A percentile compares a stretch with the other conserved stretches of the same genome.
These are phyloP conservation scores for Euthynnus affinis DNA, from an alignment of 2,797 vertebrate genomes.

Conservation along the genomic window DNA sequence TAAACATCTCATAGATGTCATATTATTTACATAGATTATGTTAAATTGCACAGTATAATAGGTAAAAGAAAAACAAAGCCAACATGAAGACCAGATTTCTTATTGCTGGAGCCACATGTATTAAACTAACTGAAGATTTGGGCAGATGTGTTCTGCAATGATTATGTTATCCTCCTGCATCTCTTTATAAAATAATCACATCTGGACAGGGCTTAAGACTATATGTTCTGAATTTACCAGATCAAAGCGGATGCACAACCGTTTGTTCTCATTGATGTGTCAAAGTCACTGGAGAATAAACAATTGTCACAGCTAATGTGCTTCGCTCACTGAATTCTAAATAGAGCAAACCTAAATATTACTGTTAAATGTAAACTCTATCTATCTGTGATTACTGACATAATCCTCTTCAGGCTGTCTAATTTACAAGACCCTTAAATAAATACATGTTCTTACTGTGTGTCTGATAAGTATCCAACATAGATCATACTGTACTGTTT, in stretches of 20 bases:
- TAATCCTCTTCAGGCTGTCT: constrained; percentile 46
- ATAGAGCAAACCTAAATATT: constrained; percentile 66
- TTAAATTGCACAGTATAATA: not conserved
- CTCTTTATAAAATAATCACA: constrained; percentile 41
- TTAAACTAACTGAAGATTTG: constrained; percentile 9
- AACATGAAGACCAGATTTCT: constrained; percentile 15
- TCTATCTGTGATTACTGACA: constrained; percentile 54
- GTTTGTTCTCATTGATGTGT: constrained; percentile 46
- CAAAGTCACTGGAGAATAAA: constrained; percentile 62
- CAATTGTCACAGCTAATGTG: constrained; percentile 58
- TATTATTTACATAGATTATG: not conserved
- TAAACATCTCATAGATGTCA: not conserved
- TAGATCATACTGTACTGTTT: constrained; percentile 39
- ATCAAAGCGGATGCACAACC: constrained; percentile 56
- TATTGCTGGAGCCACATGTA: not conserved
- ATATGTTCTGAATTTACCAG: constrained; percentile 37
- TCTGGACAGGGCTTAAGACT: constrained; percentile 31
- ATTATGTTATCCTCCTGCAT: constrained; percentile 38
- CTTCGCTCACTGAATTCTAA: constrained; percentile 54
- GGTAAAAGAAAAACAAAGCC: constrained; percentile 16
- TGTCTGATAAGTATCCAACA: constrained; percentile 46
- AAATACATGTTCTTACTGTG: constrained; percentile 61
- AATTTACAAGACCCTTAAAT: constrained; percentile 61
- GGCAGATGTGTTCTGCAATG: constrained; percentile 24
- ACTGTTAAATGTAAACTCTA: constrained; percentile 65